These are phyloP conservation scores for Corydoras sp. DNA, from an alignment of 2,113 vertebrate species.

Conservation along the genomic window DNA sequence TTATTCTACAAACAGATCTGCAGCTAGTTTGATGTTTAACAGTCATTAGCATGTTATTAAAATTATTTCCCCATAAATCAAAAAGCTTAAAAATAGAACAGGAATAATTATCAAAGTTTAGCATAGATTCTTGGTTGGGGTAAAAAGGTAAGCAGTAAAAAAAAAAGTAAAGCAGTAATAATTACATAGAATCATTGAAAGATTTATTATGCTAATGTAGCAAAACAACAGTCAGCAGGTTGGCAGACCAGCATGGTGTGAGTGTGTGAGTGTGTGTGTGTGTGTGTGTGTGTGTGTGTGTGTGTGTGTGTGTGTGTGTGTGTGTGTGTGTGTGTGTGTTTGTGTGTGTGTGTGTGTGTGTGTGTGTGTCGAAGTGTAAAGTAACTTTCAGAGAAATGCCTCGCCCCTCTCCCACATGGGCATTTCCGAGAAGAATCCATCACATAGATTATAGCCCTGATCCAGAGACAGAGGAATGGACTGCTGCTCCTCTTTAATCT, in stretches of 20 bases:
- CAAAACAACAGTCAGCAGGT: too few species aligned
- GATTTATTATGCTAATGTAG: too few species aligned
- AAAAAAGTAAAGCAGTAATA: too few species aligned
- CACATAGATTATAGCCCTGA: conserved; percentile 64
- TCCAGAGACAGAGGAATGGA: conserved; percentile 61
- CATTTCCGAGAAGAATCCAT: conserved; percentile 72
- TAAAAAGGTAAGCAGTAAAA: too few species aligned
- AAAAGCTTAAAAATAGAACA: conserved; percentile 26
- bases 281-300: too few species aligned
- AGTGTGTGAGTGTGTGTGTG: too few species aligned
- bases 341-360: too few species aligned
- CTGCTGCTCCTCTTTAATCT: conserved; percentile 66
- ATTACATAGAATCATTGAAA: too few species aligned
- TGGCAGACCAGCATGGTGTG: too few species aligned
- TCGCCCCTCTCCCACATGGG: conserved; percentile 70
- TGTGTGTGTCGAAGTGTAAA: too few species aligned
- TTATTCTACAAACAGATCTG: conserved; percentile 49
- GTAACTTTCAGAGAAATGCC: conserved; percentile 59
- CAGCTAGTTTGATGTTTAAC: conserved; percentile 44
- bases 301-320: too few species aligned
- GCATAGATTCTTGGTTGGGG: conserved; percentile 18
- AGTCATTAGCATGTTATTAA: conserved; percentile 27
- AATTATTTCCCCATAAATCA: conserved; percentile 2
- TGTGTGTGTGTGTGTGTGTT: not conserved
- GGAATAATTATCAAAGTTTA: conserved; percentile 36